Base-by-base conservation (phyloP, 1,140 invertebrate genomes). In the Liolophura sinensis region DNA sequence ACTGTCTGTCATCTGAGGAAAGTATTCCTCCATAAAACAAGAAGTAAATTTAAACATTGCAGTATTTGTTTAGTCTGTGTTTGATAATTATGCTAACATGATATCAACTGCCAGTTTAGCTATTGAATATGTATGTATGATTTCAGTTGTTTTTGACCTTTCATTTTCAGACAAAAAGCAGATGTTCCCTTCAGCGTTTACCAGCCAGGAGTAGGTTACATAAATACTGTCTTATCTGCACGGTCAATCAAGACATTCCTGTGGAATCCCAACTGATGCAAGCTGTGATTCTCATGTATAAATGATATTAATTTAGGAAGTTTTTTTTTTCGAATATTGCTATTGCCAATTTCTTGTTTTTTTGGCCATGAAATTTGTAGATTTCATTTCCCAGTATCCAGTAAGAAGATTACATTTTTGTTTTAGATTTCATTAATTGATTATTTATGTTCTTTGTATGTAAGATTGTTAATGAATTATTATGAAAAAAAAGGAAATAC, bases 201-300 rank as follows among this genome's bases (percentile, higher is more conserved):
- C 55, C 82, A 85, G 70, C 60, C 72, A 46, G 57, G 63, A 11
- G 64, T 72, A 55, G 84, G 84, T 47, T 73, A 69, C 54, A 54
- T 84, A 9, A 72, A 75, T 50, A 22, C 78, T 14, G 72, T 57
- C 20, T 62, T 78, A 52, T 63, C 69, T 40, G 60, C 61, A 24
- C 73, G 76, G 65, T 78, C 79, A 18, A 81, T 85, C 54, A 78
- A 82, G 62, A 85, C 80, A 18, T 68, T 83, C 46, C 50, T 84
- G 24, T 85, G 85, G 74, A 65, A 66, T 64, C 60, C 25, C 27
- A 62, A 67, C 40, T 67, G 40, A 61, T 62, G 64, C 31, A 40
- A 40, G 31, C 31, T 40, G 31, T 40, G 3, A 40, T 40, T 40
- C 31, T 3, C 3, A 40, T 40, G 31, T 40, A 40, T n/a, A n/a